Base-by-base conservation (phyloP, 2,888 invertebrate genomes). In the Tolmerus cingulatus region DNA sequence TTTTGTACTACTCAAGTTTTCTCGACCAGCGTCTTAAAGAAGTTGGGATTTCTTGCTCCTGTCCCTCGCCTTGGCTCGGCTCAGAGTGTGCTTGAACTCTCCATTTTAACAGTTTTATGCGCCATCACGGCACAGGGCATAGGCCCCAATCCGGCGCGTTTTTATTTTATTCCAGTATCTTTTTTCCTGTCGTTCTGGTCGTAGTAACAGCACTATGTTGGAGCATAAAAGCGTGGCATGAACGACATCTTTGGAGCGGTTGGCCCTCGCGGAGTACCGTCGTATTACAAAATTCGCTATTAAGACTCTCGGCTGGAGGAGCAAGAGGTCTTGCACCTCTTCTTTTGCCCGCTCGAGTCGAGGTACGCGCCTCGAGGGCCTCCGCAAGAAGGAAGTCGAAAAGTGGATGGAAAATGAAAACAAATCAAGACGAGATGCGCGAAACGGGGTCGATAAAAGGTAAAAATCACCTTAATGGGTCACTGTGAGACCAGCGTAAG, bases 391-490 rank as follows among this genome's bases (percentile, higher is more conserved):
- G 34, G 82, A 82, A 82, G 57, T 82, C 82, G 34, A 82, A 57
- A 82, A 82, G 82, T 82, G 57, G 57, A 57, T 7, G 19, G 27
- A 82, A 81, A 82, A 82, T 57, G 82, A 82, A 82, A 82, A 82
- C 82, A 82, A 82, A 82, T 82, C 37, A 40, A 82, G 30, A 27
- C 57, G 34, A 30, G 85, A 46, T 85, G 14, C 55, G 46, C 74
- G 74, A 85, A 85, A 85, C 85, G 74, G 74, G 85, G 85, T 85
- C 85, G 85, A 85, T 74, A 85, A 85, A 85, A 85, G 85, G 74
- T 85, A 85, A 74, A 85, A 85, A 85, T 85, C 85, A 85, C 74
- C 74, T 85, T 85, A 85, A 85, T 85, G 74, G 85, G 85, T 85
- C 85, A 85, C 74, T 85, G 46, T 27, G 82, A 37, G 57, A 34